Conservation (phyloP, 2,797 vertebrate genomes). For the Anomalospiza imberbis region DNA sequence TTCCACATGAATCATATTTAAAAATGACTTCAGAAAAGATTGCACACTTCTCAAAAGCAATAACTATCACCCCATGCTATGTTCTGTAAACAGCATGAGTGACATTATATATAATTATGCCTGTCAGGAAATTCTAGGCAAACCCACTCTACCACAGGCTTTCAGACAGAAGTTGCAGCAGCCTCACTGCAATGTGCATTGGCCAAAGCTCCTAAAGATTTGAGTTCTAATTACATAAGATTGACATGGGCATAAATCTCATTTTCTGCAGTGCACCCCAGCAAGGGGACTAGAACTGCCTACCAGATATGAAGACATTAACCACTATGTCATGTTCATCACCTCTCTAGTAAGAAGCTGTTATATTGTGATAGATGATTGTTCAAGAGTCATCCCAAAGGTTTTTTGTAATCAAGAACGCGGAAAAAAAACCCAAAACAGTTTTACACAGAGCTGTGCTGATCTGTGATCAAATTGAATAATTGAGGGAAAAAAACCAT, state of each 20-base stretch:
- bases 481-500: not conserved
- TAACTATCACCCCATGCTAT: constrained; percentile 29
- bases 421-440: not conserved
- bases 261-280: not conserved
- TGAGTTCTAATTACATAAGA: not conserved
- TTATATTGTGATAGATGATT: not conserved
- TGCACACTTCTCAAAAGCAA: constrained; percentile 17
- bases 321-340: not conserved
- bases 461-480: not conserved
- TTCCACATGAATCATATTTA: constrained; percentile 14
- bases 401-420: not conserved
- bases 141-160: not conserved
- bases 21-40: constrained; percentile 23
- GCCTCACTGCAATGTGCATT: not conserved
- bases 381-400: not conserved
- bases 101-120: not conserved
- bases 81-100: constrained; percentile 8
- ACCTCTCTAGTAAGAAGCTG: not conserved
- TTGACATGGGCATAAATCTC: not conserved
- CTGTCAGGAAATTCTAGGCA: not conserved
- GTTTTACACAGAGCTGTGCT: not conserved
- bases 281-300: not conserved
- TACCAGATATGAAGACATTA: not conserved
- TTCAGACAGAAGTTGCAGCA: not conserved
- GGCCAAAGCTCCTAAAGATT: not conserved